A percentile compares a stretch with the other conserved stretches of the same genome.
Evolutionary conservation across 1,140 invertebrate genomes (phyloP).

Genomic region (Bathynomus jamesi): DNA sequence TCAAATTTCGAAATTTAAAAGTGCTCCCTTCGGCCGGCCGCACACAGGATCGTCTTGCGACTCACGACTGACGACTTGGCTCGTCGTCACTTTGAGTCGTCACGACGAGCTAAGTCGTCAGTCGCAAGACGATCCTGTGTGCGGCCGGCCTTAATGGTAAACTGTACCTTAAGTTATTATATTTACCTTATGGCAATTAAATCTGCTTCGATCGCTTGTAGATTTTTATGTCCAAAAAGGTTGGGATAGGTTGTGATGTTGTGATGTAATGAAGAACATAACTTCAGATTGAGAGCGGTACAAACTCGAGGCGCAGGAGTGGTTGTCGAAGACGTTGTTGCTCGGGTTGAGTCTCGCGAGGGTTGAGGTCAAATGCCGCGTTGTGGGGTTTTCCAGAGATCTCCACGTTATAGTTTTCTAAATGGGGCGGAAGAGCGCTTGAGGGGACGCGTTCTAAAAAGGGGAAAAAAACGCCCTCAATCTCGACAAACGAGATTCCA

Average conservation of each 20-base stretch:
- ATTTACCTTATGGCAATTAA: conserved; percentile 62
- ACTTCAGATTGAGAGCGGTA: conserved; percentile 54
- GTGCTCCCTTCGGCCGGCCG: too few relatives aligned
- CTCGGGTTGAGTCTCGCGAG: not conserved
- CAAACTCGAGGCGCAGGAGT: conserved; percentile 51
- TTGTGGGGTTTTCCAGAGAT: not conserved
- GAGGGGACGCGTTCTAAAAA: not conserved
- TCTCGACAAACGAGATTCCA: too few relatives aligned
- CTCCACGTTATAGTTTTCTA: not conserved
- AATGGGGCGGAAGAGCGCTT: not conserved
- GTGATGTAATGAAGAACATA: conserved; percentile 61
- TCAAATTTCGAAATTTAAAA: too few relatives aligned
- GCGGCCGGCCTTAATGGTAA: too few relatives aligned
- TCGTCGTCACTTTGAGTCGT: too few relatives aligned
- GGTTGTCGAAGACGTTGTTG: conserved; percentile 15
- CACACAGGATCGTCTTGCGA: too few relatives aligned
- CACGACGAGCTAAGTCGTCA: too few relatives aligned
- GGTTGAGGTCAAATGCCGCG: not conserved
- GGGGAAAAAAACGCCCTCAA: too few relatives aligned
- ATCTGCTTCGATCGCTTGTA: conserved; percentile 61
- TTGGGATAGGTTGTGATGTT: conserved; percentile 79
- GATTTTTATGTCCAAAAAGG: conserved; percentile 55
- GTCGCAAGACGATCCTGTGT: too few relatives aligned
- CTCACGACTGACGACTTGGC: too few relatives aligned
- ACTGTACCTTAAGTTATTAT: too few relatives aligned